phyloP scores from a whole-genome alignment of 2,888 invertebrate species.

The Cancer borealis region DNA sequence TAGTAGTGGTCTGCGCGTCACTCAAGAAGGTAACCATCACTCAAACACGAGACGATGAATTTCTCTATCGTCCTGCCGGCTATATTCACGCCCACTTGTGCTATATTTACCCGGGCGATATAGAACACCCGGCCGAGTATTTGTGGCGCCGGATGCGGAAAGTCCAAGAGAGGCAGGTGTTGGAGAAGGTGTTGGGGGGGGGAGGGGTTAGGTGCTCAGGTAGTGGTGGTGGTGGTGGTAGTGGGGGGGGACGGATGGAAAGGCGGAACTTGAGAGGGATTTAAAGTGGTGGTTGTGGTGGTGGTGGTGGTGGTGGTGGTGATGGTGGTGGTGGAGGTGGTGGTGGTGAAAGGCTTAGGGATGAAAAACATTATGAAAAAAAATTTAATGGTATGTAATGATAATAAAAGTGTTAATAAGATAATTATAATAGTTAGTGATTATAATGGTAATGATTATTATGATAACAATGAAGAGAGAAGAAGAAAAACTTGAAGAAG shows the following conservation, averaged over 20 bases:
- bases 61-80: slow-evolving; percentile 7
- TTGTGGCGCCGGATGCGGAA: slow-evolving; percentile 40
- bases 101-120: slow-evolving; percentile 21
- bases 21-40: not conserved
- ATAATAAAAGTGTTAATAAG: slow-evolving; percentile 28
- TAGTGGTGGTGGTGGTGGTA: not conserved
- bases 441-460: slow-evolving; percentile 24
- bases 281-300: not conserved
- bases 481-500: not conserved
- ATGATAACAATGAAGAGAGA: not conserved
- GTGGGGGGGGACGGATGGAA: not conserved
- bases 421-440: not conserved
- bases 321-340: not conserved
- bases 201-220: not conserved
- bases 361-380: not conserved
- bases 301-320: not conserved
- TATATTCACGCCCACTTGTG: not conserved
- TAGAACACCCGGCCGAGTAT: slow-evolving; percentile 24
- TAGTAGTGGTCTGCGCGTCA: not conserved
- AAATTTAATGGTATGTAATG: not conserved
- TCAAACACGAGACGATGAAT: slow-evolving; percentile 3
- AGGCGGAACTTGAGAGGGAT: not conserved
- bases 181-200: not conserved
- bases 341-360: not conserved
- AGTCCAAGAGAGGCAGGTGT: slow-evolving; percentile 22